Evolutionary conservation across 1,140 invertebrate genomes (phyloP), one percentile per base, ranked within the genome.

Genomic region (Ganaspis sp.): DNA sequence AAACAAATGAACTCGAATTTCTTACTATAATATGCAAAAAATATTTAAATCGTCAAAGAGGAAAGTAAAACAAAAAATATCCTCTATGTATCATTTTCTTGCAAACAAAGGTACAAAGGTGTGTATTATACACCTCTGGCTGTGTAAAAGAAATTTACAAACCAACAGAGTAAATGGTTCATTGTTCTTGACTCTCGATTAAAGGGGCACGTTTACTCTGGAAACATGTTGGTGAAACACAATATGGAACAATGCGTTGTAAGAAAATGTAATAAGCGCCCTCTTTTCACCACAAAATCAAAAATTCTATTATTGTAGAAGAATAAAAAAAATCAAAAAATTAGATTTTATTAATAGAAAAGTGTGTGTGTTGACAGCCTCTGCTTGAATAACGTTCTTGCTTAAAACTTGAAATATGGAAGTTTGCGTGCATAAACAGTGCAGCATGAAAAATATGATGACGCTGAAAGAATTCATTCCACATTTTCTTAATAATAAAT

Each of bases 141-240:
- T 23, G 23, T 6, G 11, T 17, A 49, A 49, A n/a, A 45, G 12
- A 58, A 64, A 64, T 29, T 15, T 26, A 64, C 54, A 64, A 64
- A 64, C 53, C 9, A 58, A 58, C 23, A 23, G 54, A 64, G 54
- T 29, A 64, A 64, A 64, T 64, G 23, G 58, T 64, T 29, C 58
- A 64, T 64, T 64, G 58, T 64, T 64, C 58, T 64, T 64, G 58
- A 64, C 23, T 64, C 54, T 26, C 45, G 58, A 29, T 29, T 64
- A 64, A 64, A 64, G 58, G 58, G 23, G 58, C 29, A 64, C 21
- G 11, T 29, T 49, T 49, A 64, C 58, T 15, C 23, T 29, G 26
- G 58, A 29, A 64, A 29, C 54, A 9, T 29, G 9, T 54, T 19
- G 53, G 53, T 21, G 53, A 64, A 29, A 64, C 21, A 11, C 8